Evolutionary conservation across 2,888 invertebrate species (phyloP).

Genomic region (Entomobrya multifasciata): DNA sequence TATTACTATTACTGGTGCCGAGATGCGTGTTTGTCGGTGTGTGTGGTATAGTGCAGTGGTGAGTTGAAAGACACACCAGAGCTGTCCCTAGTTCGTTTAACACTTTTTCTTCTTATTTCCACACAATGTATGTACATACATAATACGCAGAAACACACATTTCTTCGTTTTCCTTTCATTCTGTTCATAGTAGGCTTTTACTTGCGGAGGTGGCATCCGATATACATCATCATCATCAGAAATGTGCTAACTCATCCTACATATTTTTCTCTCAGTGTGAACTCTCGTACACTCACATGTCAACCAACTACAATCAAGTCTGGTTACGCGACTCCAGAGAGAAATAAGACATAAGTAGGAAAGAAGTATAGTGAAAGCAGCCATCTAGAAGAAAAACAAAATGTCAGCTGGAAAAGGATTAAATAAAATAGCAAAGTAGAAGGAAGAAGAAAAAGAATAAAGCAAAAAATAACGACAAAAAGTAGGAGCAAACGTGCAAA

Average conservation of each 20-base stretch:
- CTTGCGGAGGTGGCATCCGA: neutral
- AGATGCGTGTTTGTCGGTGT: neutral
- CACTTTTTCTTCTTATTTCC: conserved; percentile 53
- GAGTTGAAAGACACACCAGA: neutral
- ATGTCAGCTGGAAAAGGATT: conserved; percentile 60
- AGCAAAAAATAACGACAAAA: no score
- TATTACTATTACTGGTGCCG: conserved; percentile 27
- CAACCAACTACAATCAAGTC: conserved; percentile 55
- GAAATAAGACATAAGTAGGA: conserved; percentile 63
- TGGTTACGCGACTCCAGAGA: conserved; percentile 67
- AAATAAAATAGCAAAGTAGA: conserved; percentile 51
- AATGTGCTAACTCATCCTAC: conserved; percentile 8
- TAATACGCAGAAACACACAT: conserved; percentile 4
- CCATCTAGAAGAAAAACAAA: conserved; percentile 45
- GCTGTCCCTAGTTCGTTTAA: conserved; percentile 56
- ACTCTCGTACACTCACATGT: conserved; percentile 11
- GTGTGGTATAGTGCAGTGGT: conserved; percentile 7
- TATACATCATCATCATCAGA: conserved; percentile 44
- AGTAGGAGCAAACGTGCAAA: conserved; percentile 31
- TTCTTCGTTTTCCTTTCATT: neutral
- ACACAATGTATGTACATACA: neutral
- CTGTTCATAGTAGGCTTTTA: neutral
- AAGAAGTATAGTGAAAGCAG: neutral
- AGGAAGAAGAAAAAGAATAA: neutral
- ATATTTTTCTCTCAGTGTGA: conserved; percentile 6